Percentiles rank a stretch among this genome's conserved stretches.
phyloP scores from a whole-genome alignment of 2,888 invertebrate genomes.

The Labia minor region DNA sequence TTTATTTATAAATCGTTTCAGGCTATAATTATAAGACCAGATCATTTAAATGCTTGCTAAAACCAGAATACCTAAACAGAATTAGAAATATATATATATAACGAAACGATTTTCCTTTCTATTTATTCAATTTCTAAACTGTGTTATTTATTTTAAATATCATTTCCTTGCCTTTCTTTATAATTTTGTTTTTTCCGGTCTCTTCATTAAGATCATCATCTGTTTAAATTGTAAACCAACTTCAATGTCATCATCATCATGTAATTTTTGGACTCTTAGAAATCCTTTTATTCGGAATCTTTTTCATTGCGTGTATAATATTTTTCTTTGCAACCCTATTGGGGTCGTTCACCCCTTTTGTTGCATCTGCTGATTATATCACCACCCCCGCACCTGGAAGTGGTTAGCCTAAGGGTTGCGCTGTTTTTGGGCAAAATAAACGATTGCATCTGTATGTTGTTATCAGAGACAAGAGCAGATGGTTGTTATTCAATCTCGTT shows the following conservation, averaged over 20 bases:
- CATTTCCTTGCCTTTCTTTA: background rate
- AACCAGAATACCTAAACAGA: no score
- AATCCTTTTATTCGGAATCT: no score
- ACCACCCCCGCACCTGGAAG: background rate
- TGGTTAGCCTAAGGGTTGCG: background rate
- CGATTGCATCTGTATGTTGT: background rate
- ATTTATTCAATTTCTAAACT: background rate
- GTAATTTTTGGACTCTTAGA: no score
- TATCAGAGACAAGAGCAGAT: background rate
- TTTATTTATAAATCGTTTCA: background rate
- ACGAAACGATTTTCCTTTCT: background rate
- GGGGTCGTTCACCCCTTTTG: background rate
- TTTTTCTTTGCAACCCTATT: no score
- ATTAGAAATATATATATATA: no score
- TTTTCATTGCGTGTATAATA: no score
- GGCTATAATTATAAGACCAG: background rate
- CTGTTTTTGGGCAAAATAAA: background rate
- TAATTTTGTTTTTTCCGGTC: constrained; percentile 6
- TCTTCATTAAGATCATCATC: background rate
- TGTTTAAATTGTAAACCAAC: no score
- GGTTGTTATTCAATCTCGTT: background rate
- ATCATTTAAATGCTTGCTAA: background rate
- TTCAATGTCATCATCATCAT: no score
- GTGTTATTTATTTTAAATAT: no score
- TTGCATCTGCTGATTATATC: background rate